Conservation (phyloP, 2,888 invertebrate genomes). For the Hemaris fuciformis region DNA sequence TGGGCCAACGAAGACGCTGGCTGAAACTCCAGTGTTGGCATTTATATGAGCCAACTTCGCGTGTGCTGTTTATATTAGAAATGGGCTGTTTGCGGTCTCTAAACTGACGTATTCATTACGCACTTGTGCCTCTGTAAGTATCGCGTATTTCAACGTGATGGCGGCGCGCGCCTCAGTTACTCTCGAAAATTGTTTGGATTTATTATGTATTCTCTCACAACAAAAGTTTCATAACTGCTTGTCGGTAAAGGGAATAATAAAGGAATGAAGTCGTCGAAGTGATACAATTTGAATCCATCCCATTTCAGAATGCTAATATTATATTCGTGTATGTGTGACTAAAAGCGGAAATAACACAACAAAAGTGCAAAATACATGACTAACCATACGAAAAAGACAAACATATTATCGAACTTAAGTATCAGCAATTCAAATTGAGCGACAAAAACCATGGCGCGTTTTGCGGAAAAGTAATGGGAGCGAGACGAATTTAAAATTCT, state of each 20-base stretch:
- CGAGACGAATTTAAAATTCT: constrained; percentile 48
- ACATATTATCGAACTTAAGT: constrained; percentile 46
- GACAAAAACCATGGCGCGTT: constrained; percentile 40
- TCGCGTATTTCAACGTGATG: neutral
- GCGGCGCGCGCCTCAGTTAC: neutral
- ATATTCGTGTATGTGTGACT: no score
- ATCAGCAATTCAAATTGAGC: constrained; percentile 48
- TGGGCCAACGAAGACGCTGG: constrained; percentile 12
- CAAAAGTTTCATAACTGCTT: neutral
- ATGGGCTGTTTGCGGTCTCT: neutral
- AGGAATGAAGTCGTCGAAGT: neutral
- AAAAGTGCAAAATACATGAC: constrained; percentile 37
- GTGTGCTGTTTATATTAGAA: constrained; percentile 9
- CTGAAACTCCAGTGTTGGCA: constrained; percentile 14
- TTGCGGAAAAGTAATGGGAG: constrained; percentile 23
- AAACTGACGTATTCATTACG: neutral
- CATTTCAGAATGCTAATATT: no score
- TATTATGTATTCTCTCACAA: neutral
- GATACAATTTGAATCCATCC: neutral
- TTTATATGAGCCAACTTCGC: constrained; percentile 14
- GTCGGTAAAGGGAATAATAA: neutral
- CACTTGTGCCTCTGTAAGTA: neutral
- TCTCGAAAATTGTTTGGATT: neutral
- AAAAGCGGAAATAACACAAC: neutral
- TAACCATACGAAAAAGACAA: constrained; percentile 37